Conservation (phyloP, 1,140 invertebrate species). For the Trachymyrmex septentrionalis region DNA sequence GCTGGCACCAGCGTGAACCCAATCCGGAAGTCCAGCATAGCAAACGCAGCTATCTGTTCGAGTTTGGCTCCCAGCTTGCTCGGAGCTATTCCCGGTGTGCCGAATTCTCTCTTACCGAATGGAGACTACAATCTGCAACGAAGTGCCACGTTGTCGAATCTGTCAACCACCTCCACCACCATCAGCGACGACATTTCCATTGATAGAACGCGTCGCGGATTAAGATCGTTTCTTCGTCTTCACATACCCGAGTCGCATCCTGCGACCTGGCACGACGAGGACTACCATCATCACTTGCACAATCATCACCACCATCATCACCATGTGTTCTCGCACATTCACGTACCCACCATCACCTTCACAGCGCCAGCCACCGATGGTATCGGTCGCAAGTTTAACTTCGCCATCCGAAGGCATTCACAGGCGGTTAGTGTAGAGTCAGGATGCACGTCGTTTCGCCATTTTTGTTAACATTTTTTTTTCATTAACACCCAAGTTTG, state of each 20-base stretch:
- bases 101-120: constrained; percentile 68
- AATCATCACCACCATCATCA: constrained; percentile 77
- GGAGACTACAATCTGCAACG: constrained; percentile 32
- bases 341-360: constrained; percentile 86
- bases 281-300: constrained; percentile 51
- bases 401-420: constrained; percentile 87
- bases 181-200: constrained; percentile 22
- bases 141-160: constrained; percentile 71
- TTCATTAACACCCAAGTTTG: constrained; percentile 2
- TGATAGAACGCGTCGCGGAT: constrained; percentile 68
- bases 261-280: constrained; percentile 44
- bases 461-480: constrained; percentile 28
- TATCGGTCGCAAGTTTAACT: constrained; percentile 86
- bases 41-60: constrained; percentile 82
- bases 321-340: constrained; percentile 83
- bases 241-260: constrained; percentile 82
- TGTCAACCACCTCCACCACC: constrained; percentile 55
- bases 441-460: constrained; percentile 49
- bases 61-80: constrained; percentile 82
- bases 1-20: constrained; percentile 66
- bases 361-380: constrained; percentile 83
- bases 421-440: constrained; percentile 86
- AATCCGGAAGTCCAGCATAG: constrained; percentile 75
- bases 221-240: constrained; percentile 84
- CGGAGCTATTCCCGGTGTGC: constrained; percentile 76